Conservation (phyloP, 1,140 invertebrate species). For the Drosophila triauraria region DNA sequence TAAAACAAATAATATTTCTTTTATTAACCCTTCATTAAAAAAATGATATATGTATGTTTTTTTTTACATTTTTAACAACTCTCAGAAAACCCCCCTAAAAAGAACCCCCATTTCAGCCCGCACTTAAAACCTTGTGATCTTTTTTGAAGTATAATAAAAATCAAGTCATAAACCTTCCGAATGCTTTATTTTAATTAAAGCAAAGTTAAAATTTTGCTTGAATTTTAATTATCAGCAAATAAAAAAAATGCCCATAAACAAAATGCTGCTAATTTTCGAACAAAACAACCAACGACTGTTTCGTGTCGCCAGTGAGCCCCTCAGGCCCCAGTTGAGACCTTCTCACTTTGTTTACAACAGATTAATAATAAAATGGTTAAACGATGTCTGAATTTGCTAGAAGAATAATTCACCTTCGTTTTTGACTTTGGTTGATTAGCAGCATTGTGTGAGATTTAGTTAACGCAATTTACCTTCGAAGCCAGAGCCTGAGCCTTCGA, state of each 20-base stretch:
- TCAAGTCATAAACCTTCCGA: constrained; percentile 1
- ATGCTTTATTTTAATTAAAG: constrained; percentile 23
- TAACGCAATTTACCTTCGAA: constrained; percentile 30
- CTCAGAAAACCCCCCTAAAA: neutral
- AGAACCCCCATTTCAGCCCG: neutral
- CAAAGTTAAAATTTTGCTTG: constrained; percentile 10
- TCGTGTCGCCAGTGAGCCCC: constrained; percentile 9
- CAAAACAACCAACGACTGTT: constrained; percentile 1
- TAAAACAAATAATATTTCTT: neutral
- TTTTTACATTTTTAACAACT: neutral
- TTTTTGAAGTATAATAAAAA: neutral
- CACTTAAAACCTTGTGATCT: constrained; percentile 10
- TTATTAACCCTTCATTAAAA: neutral
- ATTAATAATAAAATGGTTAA: constrained; percentile 44
- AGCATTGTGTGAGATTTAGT: constrained; percentile 53
- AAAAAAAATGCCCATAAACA: constrained; percentile 32
- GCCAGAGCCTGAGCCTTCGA: neutral
- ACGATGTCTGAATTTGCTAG: constrained; percentile 16
- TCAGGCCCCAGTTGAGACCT: constrained; percentile 16
- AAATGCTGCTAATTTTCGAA: constrained; percentile 33
- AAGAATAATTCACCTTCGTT: constrained; percentile 47
- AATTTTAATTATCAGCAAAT: constrained; percentile 21
- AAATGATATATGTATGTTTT: neutral
- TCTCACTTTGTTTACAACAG: constrained; percentile 51
- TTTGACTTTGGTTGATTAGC: constrained; percentile 57